Conservation (phyloP, 2,797 vertebrate genomes). For the Antrozous pallidus region DNA sequence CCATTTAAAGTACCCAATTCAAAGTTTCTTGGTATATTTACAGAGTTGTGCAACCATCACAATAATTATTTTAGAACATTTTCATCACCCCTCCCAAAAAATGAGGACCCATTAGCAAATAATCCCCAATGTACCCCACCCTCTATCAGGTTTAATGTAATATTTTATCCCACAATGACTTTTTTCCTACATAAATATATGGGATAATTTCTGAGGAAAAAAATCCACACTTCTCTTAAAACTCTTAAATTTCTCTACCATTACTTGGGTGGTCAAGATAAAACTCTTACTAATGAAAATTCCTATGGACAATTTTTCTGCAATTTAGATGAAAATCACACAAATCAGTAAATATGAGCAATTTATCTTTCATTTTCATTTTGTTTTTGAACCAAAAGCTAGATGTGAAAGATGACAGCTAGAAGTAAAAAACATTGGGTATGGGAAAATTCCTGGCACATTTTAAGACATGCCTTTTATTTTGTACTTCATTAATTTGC, state of each 20-base stretch:
- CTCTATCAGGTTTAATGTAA: background rate
- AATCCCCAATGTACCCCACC: background rate
- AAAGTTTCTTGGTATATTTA: background rate
- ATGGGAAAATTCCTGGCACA: background rate
- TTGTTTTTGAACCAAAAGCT: constrained; percentile 1
- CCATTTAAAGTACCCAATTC: background rate
- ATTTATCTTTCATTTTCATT: constrained; percentile 3
- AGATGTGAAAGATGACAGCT: background rate
- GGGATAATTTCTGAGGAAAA: background rate
- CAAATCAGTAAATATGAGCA: constrained; percentile 5
- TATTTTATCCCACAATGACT: background rate
- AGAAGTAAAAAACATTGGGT: background rate
- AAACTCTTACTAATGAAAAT: constrained; percentile 18
- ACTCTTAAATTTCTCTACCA: background rate
- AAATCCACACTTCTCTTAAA: background rate
- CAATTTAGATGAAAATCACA: constrained; percentile 10
- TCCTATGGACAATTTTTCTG: background rate
- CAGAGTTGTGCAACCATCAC: background rate
- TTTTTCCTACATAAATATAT: background rate
- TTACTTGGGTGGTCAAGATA: background rate
- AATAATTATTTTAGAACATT: background rate
- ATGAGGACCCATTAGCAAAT: background rate
- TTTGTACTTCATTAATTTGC: constrained; percentile 2
- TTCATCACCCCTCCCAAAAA: background rate
- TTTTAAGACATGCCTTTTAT: constrained; percentile 5